Base-by-base conservation (phyloP, 2,113 vertebrate species). In the Ivindomyrus marchei region DNA sequence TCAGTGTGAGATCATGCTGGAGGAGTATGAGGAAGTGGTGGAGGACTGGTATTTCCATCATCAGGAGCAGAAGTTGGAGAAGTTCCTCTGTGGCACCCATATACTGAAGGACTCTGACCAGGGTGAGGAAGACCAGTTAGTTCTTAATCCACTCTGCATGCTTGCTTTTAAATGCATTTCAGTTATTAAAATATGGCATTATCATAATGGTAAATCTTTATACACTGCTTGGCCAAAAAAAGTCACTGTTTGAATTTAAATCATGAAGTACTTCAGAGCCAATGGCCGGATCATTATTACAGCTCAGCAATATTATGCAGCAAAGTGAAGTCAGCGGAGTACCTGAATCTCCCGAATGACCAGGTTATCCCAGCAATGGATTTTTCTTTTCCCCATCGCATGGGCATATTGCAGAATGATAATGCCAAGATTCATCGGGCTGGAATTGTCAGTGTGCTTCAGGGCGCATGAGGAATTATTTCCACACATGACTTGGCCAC, bases 1-100 rank as follows among this genome's bases (percentile, higher is more conserved):
- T 52, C 92, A 97, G 97, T 98, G 97, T 91, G 97, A 97, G 94
- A 96, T 92, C 0, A 98, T 98, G 97, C 93, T 98, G 92, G 97
- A 97, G 93, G 87, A 94, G 91, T 96, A 94, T 83, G 97, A 98
- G 93, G 97, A 97, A 0, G 93, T 97, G 0, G 95, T 98, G 88
- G 97, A 97, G 94, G 95, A 96, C 91, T 98, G 97, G 97, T 98
- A 98, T 93, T 97, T 98, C 92, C 95, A 96, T 90, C 96, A 97
- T 88, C 97, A 97, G 94, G 96, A 96, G 49, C 91, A 96, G 92
- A 92, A 95, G 56, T 94, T 98, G 88, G 96, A 97, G 92, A 93
- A 80, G 70, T 97, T 97, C 92, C 96, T 98, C 47, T 98, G 97
- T 89, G 91, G 94, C 92, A 92, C 88, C 3, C 96, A 97, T 1